phyloP scores from a whole-genome alignment of 2,888 invertebrate species.

The Dasysyrphus tricinctus region DNA sequence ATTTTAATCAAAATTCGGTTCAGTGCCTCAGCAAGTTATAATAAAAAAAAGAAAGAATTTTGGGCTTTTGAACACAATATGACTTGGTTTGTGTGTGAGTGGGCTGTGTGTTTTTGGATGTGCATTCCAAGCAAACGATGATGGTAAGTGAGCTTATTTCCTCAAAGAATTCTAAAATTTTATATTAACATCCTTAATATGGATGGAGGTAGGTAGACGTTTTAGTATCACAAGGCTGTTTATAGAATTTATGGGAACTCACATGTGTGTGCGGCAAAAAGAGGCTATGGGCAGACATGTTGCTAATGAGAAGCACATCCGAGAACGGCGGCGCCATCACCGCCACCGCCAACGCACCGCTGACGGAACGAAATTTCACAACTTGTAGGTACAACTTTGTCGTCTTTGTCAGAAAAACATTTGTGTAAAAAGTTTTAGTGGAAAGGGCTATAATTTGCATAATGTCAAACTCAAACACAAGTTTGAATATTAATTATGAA shows the following conservation, averaged over 20 bases:
- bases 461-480: conserved; percentile 71
- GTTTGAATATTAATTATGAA: conserved; percentile 72
- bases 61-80: conserved; percentile 19
- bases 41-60: conserved; percentile 29
- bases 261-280: conserved; percentile 2
- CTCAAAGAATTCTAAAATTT: conserved; percentile 50
- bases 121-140: conserved; percentile 16
- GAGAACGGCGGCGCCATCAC: not conserved
- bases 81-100: not conserved
- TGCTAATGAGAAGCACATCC: conserved; percentile 32
- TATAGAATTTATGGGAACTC: conserved; percentile 56
- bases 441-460: conserved; percentile 59
- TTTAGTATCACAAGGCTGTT: conserved; percentile 59
- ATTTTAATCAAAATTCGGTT: conserved; percentile 70
- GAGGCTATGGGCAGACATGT: not conserved
- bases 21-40: conserved; percentile 45
- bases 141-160: conserved; percentile 21
- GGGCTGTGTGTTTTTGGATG: no score
- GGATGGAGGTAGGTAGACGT: conserved; percentile 37
- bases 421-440: not conserved
- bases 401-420: conserved; percentile 26
- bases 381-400: conserved; percentile 34
- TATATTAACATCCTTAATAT: conserved; percentile 35
- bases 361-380: not conserved
- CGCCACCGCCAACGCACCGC: not conserved